These are phyloP conservation scores for Phrynocephalus versicolor DNA, from an alignment of 2,113 vertebrate species.

Conservation along the genomic window DNA sequence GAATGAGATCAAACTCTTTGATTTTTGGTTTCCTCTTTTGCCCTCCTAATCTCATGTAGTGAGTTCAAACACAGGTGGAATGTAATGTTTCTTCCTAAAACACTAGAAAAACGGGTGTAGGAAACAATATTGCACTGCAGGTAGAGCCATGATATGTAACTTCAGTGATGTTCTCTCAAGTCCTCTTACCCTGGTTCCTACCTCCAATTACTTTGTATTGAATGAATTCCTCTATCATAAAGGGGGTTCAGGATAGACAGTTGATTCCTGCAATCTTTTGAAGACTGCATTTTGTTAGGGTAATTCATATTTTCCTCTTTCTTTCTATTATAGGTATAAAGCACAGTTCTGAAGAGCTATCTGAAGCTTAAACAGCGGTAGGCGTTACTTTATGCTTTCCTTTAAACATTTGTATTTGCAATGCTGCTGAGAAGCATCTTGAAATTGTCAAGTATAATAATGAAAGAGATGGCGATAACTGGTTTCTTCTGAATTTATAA, in stretches of 20 bases:
- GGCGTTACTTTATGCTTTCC: slow-evolving; percentile 4
- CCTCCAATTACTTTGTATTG: slow-evolving; percentile 26
- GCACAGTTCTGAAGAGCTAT: slow-evolving; percentile 32
- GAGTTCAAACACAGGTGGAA: slow-evolving; percentile 21
- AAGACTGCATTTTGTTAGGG: slow-evolving; percentile 30
- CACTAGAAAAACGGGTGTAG: slow-evolving; percentile 33
- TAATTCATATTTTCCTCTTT: neutral
- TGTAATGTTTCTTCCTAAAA: slow-evolving; percentile 31
- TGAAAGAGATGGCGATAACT: slow-evolving; percentile 4
- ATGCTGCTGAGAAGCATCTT: slow-evolving; percentile 14
- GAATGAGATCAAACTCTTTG: neutral
- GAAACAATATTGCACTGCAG: slow-evolving; percentile 29
- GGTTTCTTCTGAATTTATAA: neutral
- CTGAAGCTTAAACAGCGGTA: slow-evolving; percentile 48
- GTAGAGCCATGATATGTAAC: neutral
- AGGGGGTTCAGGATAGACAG: neutral
- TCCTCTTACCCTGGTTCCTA: neutral
- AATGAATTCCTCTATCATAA: neutral
- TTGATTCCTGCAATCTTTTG: neutral
- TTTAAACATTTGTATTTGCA: slow-evolving; percentile 25
- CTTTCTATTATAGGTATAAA: slow-evolving; percentile 34
- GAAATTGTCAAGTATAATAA: slow-evolving; percentile 1
- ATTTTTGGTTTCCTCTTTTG: neutral
- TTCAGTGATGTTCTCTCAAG: slow-evolving; percentile 11
- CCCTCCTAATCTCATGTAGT: neutral